phyloP scores from a whole-genome alignment of 2,113 vertebrate species.

The Hassar affinis region DNA sequence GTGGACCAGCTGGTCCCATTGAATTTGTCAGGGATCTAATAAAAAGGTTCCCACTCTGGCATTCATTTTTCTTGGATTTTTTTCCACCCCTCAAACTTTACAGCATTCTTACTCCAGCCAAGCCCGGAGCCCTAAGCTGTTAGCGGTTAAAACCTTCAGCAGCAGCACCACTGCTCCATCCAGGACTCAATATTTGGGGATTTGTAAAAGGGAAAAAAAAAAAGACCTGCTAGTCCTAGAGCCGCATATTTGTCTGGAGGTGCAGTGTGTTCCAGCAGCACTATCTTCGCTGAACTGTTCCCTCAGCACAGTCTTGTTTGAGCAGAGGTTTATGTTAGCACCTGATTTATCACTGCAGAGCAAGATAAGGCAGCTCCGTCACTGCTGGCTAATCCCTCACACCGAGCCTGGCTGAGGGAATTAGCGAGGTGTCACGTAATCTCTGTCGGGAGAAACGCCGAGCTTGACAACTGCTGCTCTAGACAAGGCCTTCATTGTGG shows the following conservation, averaged over 20 bases:
- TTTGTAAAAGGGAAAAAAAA: constrained; percentile 66
- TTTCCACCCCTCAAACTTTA: background rate
- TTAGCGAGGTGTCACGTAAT: constrained; percentile 51
- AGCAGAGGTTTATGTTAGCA: constrained; percentile 57
- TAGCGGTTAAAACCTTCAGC: constrained; percentile 47
- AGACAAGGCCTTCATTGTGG: constrained; percentile 47
- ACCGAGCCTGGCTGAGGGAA: constrained; percentile 56
- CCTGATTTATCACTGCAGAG: constrained; percentile 71
- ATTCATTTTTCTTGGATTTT: background rate
- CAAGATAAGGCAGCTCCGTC: constrained; percentile 67
- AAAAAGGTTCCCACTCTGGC: background rate
- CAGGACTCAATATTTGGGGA: constrained; percentile 15
- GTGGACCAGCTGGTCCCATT: background rate
- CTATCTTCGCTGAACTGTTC: constrained; percentile 44
- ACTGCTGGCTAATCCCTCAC: constrained; percentile 64
- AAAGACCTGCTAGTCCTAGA: constrained; percentile 35
- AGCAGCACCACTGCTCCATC: constrained; percentile 12
- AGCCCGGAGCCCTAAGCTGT: constrained; percentile 16
- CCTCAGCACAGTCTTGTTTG: constrained; percentile 36
- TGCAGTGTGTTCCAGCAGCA: constrained; percentile 45
- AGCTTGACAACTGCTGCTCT: constrained; percentile 34
- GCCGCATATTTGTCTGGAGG: constrained; percentile 51
- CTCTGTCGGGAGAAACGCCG: constrained; percentile 23
- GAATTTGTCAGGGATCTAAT: background rate
- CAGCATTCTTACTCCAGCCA: background rate